phyloP scores from a whole-genome alignment of 2,113 vertebrate species.

The Jacana jacana region DNA sequence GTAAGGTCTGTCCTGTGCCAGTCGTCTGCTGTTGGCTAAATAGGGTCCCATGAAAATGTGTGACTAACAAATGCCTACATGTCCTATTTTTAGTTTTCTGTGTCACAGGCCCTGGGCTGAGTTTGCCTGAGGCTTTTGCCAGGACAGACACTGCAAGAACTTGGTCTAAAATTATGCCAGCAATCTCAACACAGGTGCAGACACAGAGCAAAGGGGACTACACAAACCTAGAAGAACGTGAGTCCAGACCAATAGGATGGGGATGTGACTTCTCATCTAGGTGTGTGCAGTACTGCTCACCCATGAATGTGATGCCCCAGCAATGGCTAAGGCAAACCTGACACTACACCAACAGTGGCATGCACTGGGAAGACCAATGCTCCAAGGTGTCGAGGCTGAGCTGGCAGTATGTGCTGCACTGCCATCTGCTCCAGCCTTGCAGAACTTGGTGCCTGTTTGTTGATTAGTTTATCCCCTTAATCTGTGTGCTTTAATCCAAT shows the following conservation, averaged over 20 bases:
- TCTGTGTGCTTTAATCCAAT: constrained; percentile 18
- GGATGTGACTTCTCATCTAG: neutral
- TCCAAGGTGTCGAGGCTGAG: neutral
- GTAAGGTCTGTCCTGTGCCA: neutral
- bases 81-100: neutral
- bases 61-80: neutral
- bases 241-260: accelerated
- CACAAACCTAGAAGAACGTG: neutral
- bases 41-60: neutral
- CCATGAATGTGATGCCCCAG: neutral
- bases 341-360: accelerated
- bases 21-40: neutral
- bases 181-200: neutral
- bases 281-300: neutral
- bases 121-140: neutral
- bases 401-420: neutral
- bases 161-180: neutral
- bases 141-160: neutral
- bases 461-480: neutral
- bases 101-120: neutral
- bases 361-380: accelerated
- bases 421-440: neutral
- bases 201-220: neutral
- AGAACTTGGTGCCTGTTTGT: neutral
- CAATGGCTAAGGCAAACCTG: accelerated